Percentiles rank a stretch among this genome's conserved stretches.
Conservation (phyloP, 2,888 invertebrate genomes). For the Stictocephala bisonia region DNA sequence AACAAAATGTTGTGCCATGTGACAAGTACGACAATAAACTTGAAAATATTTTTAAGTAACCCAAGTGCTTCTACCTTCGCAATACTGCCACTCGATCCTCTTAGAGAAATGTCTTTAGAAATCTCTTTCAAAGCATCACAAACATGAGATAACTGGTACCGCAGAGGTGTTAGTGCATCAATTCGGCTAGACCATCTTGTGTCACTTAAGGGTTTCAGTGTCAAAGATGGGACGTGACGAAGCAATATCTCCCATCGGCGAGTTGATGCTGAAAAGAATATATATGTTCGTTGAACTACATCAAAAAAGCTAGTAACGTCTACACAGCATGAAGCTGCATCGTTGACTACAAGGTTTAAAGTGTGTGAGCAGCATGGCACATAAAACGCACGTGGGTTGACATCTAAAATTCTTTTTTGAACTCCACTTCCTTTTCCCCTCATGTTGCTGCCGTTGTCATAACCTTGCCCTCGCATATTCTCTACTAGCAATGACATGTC, state of each 20-base stretch:
- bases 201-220: constrained; percentile 20
- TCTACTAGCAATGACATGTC: no score
- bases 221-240: background rate
- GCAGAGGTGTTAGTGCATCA: constrained; percentile 8
- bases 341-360: constrained; percentile 9
- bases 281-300: constrained; percentile 1
- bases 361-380: constrained; percentile 4
- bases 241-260: background rate
- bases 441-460: constrained; percentile 16
- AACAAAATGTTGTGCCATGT: background rate
- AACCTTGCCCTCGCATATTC: constrained; percentile 3
- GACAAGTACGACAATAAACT: background rate
- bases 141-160: constrained; percentile 2
- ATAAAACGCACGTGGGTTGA: constrained; percentile 15
- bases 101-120: background rate
- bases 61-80: background rate
- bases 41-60: background rate
- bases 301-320: background rate
- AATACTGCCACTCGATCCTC: background rate
- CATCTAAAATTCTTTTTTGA: constrained; percentile 14
- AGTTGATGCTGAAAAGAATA: constrained; percentile 21
- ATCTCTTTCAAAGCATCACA: constrained; percentile 6
- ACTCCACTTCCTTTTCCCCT: constrained; percentile 6
- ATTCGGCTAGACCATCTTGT: constrained; percentile 23
- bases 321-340: background rate